phyloP scores from a whole-genome alignment of 64 coral and sea anemone genomes.

The Astreopora myriophthalma region DNA sequence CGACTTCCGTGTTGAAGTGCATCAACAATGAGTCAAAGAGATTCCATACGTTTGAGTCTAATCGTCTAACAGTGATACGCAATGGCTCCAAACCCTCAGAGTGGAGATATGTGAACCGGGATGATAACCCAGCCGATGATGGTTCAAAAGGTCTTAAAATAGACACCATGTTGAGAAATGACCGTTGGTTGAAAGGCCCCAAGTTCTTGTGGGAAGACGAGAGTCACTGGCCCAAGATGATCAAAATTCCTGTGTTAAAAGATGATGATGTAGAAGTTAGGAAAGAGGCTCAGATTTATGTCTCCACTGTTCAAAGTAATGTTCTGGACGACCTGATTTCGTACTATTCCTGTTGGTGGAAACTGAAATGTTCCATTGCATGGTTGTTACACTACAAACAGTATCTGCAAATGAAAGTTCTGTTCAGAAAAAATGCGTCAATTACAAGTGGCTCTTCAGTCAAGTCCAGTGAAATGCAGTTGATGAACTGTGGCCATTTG shows the following conservation, averaged over 20 bases:
- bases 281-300: constrained; percentile 45
- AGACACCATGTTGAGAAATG: background rate
- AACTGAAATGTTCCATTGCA: constrained; percentile 10
- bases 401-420: background rate
- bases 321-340: constrained; percentile 10
- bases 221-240: constrained; percentile 27
- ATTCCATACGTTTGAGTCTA: constrained; percentile 65
- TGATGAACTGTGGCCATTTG: constrained; percentile 2
- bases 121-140: constrained; percentile 44
- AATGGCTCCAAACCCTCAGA: background rate
- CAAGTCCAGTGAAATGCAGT: background rate
- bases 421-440: background rate
- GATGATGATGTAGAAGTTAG: constrained; percentile 72
- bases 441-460: background rate
- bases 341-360: constrained; percentile 61
- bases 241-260: constrained; percentile 21
- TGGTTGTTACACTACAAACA: constrained; percentile 33
- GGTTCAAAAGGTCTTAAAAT: constrained; percentile 29
- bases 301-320: background rate
- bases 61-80: constrained; percentile 31
- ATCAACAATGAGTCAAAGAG: constrained; percentile 51
- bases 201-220: constrained; percentile 43
- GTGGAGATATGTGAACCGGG: constrained; percentile 47
- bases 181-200: constrained; percentile 36
- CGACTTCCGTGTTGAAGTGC: constrained; percentile 37